Evolutionary conservation across 1,140 invertebrate species (phyloP).

Genomic region (Dryas iulia): DNA sequence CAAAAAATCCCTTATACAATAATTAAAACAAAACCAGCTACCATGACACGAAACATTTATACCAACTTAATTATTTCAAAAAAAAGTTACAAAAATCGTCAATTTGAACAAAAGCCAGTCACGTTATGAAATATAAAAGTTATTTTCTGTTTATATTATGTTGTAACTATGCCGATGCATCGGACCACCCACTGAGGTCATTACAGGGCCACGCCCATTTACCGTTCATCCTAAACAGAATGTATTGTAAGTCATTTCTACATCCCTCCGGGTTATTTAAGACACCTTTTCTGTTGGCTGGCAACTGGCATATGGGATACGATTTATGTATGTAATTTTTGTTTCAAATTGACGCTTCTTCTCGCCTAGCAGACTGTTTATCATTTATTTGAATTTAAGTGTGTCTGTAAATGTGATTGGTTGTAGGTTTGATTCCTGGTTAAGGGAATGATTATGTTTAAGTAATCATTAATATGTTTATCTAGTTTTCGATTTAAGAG

Average conservation of each 20-base stretch:
- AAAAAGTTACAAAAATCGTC: neutral
- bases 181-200: conserved; percentile 61
- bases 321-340: neutral
- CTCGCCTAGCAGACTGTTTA: no score
- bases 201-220: conserved; percentile 52
- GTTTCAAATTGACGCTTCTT: no score
- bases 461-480: neutral
- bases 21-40: neutral
- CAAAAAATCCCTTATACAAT: no score
- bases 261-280: conserved; percentile 21
- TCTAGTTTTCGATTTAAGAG: neutral
- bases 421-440: no score
- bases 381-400: no score
- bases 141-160: conserved; percentile 21
- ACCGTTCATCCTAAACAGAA: conserved; percentile 49
- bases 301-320: neutral
- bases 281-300: conserved; percentile 12
- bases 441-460: no score
- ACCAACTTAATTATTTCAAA: neutral
- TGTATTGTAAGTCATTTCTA: conserved; percentile 28
- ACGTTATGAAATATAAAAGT: neutral
- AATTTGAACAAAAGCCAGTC: conserved; percentile 11
- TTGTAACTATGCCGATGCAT: conserved; percentile 27
- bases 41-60: neutral
- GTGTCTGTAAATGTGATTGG: no score